phyloP scores from a whole-genome alignment of 2,888 invertebrate species.

The Unio pictorum region DNA sequence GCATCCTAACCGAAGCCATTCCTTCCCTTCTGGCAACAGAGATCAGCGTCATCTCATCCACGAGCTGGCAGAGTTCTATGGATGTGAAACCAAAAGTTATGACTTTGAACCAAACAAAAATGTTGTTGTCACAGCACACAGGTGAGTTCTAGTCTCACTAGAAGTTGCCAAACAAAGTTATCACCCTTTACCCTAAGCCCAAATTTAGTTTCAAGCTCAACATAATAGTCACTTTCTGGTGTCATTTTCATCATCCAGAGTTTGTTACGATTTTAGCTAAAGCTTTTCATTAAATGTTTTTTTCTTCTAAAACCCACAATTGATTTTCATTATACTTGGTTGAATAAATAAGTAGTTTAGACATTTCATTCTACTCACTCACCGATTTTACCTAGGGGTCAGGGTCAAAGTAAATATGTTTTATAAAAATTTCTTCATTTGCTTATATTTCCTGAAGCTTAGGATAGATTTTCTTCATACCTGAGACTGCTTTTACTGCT shows the following conservation, averaged over 20 bases:
- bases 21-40: conserved; percentile 94
- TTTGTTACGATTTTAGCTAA: not conserved
- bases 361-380: too few relatives aligned
- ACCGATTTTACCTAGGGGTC: too few relatives aligned
- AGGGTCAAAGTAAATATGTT: too few relatives aligned
- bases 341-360: too few relatives aligned
- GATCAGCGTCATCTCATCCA: conserved; percentile 94
- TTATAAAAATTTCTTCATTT: too few relatives aligned
- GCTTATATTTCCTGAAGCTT: too few relatives aligned
- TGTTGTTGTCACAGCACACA: conserved; percentile 76
- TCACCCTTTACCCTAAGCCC: not conserved
- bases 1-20: conserved; percentile 85
- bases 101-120: conserved; percentile 96
- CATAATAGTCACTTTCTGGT: not conserved
- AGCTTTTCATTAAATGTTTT: too few relatives aligned
- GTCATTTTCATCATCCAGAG: not conserved
- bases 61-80: conserved; percentile 95
- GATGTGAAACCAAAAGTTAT: conserved; percentile 93
- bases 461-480: too few relatives aligned
- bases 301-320: too few relatives aligned
- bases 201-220: not conserved
- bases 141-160: conserved; percentile 45
- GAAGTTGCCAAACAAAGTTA: not conserved
- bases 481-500: too few relatives aligned
- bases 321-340: too few relatives aligned